A percentile compares a stretch with the other conserved stretches of the same genome.
phyloP scores from a whole-genome alignment of 1,140 invertebrate species.

The Formica exsecta region DNA sequence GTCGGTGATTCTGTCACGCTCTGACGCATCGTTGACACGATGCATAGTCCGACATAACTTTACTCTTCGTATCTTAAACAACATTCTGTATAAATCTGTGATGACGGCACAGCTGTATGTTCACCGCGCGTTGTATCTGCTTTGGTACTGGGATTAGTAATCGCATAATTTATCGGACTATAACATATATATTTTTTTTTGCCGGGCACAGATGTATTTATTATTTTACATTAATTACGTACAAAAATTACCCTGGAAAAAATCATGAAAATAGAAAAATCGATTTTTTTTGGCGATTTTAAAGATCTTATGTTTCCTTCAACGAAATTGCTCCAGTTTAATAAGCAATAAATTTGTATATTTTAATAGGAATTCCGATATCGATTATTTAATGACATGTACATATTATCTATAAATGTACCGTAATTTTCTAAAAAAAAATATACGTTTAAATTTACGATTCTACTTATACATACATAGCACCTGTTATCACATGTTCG shows the following conservation, averaged over 20 bases:
- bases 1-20: conserved; percentile 42
- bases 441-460: background rate
- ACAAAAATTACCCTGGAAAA: background rate
- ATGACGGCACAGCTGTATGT: background rate
- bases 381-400: background rate
- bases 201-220: background rate
- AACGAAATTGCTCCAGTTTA: background rate
- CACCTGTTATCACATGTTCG: background rate
- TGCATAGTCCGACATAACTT: background rate
- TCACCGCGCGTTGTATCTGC: conserved; percentile 12
- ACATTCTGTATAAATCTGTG: conserved; percentile 27
- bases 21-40: conserved; percentile 47
- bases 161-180: background rate
- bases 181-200: background rate
- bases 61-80: conserved; percentile 27
- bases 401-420: background rate
- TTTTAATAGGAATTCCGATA: background rate
- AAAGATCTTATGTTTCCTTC: no score
- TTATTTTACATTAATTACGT: background rate
- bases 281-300: no score
- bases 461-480: background rate
- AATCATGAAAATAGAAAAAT: no score
- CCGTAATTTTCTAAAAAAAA: background rate
- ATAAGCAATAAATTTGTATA: background rate
- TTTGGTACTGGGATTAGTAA: background rate